Evolutionary conservation across 2,888 invertebrate species (phyloP), one percentile per base, ranked within the genome.

Genomic region (Cynaeus angustus): DNA sequence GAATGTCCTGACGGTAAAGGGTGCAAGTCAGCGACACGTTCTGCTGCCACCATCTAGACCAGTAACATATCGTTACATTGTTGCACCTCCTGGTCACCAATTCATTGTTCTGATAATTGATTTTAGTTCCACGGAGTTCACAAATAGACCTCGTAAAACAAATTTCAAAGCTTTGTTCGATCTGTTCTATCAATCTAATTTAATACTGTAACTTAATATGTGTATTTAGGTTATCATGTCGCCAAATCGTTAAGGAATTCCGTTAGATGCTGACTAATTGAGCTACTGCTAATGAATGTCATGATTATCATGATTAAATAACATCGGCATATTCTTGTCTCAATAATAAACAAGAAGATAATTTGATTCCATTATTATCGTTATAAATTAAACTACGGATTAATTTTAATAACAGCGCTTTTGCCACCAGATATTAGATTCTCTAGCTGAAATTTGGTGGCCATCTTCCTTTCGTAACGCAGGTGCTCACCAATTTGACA

Each of bases 1-100:
- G 45, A 46, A 59, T 59, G 59, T 59, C 59, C 59, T 59, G 59
- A 9, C 16, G 59, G 59, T 33, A 59, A 33, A 46, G 59, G 59
- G 46, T 26, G 59, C 59, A 56, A 43, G 16, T 56, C 56, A 43
- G 21, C 56, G 43, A 56, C 53, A 55, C 53, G 53, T 55, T 14
- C 26, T 56, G 21, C 38, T 41, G 56, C 41, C 21, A 41, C 21
- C 38, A 21, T 9, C 37, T 43, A n/a, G 43, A 8, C 41, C 43
- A 43, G 12, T 56, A 43, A 56, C 56, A 56, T 56, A 55, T 55
- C 26, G 56, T 56, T 26, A 56, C 55, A 56, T 52, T 52, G 52
- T 52, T 52, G 12, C 30, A 13, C 13, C 33, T 26, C 52, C 12
- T 52, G 52, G 26, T 52, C 30, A 30, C 52, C 30, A 12, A 30